Base-by-base conservation (phyloP, 2,113 vertebrate genomes). In the Mirounga angustirostris region DNA sequence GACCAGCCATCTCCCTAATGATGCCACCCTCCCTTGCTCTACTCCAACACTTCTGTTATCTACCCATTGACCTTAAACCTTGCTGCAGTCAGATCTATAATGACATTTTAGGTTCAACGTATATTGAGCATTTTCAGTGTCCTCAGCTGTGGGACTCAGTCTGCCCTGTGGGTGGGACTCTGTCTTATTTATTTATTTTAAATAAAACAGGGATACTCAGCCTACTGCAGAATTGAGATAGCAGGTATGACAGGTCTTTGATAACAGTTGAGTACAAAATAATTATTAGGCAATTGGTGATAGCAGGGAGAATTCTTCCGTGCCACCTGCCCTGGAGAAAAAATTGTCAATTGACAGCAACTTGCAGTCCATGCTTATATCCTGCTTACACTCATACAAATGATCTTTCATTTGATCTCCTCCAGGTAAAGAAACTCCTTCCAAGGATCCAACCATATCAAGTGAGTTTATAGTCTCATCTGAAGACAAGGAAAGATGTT, bases 371-470 rank as follows among this genome's bases (percentile, higher is more conserved):
- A 50, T 61, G 24, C 86, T 96, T 84, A 36, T 21, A 12, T 12
- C 54, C 73, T 91, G 33, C 15, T 74, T 36, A 30, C 4, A 43
- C 8, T 86, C 22, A 86, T 50, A 71, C 13, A 14, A 63, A 78
- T 50, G 28, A 52, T 50, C 11, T 95, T 96, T 84, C 24, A 33
- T 91, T 95, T 97, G 33, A 21, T 92, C 52, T 96, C 78, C 69
- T 94, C 43, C 94, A 99, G 99, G 98, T 16, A 98, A 98, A 98
- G 99, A 98, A 94, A 89, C 96, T 30, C 91, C 97, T 84, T 98
- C 98, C 93, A 98, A 98, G 98, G 98, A 97, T 65, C 89, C 88
- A 95, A 0, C 2, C 9, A 13, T 43, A 0, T 82, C 97, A 4
- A 33, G 2, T 92, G 97, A 98, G 98, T 94, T 97, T 74, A 76